Evolutionary conservation across 1,140 invertebrate species (phyloP).

Genomic region (Macrobrachium nipponense): DNA sequence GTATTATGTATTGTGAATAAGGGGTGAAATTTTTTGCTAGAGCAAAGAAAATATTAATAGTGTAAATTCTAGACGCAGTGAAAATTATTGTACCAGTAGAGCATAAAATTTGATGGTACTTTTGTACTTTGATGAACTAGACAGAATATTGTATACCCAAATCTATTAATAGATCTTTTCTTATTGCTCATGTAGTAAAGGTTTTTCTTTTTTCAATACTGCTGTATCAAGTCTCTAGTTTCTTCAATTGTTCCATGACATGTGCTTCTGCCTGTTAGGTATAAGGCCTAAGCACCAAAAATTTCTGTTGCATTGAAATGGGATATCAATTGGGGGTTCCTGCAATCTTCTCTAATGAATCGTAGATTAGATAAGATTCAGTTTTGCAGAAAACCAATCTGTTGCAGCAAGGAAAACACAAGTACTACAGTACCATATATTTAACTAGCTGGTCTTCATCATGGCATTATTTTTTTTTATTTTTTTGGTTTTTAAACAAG

Average conservation of each 20-base stretch:
- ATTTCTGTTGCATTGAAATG: slow-evolving; percentile 46
- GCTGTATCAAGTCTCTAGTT: slow-evolving; percentile 53
- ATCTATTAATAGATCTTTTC: slow-evolving; percentile 50
- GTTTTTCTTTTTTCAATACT: slow-evolving; percentile 39
- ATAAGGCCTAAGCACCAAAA: slow-evolving; percentile 55
- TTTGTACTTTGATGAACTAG: slow-evolving; percentile 56
- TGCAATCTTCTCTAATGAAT: slow-evolving; percentile 33
- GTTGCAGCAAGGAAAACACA: too few species aligned
- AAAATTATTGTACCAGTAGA: slow-evolving; percentile 56
- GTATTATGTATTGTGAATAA: slow-evolving; percentile 62
- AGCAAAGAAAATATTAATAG: slow-evolving; percentile 54
- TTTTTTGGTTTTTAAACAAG: neutral
- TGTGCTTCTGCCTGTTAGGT: slow-evolving; percentile 56
- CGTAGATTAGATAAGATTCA: slow-evolving; percentile 16
- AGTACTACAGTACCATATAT: slow-evolving; percentile 17
- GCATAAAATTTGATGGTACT: slow-evolving; percentile 55
- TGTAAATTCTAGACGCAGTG: slow-evolving; percentile 49
- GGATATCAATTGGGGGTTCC: neutral
- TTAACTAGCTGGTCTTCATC: slow-evolving; percentile 27
- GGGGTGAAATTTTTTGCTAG: slow-evolving; percentile 55
- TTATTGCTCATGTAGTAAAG: slow-evolving; percentile 57
- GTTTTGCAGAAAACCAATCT: slow-evolving; percentile 7
- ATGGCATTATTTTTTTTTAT: slow-evolving; percentile 2
- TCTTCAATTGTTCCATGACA: slow-evolving; percentile 58
- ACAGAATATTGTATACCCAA: slow-evolving; percentile 53